Evolutionary conservation across 2,113 vertebrate genomes (phyloP).

Genomic region (Ramphastos sulfuratus): DNA sequence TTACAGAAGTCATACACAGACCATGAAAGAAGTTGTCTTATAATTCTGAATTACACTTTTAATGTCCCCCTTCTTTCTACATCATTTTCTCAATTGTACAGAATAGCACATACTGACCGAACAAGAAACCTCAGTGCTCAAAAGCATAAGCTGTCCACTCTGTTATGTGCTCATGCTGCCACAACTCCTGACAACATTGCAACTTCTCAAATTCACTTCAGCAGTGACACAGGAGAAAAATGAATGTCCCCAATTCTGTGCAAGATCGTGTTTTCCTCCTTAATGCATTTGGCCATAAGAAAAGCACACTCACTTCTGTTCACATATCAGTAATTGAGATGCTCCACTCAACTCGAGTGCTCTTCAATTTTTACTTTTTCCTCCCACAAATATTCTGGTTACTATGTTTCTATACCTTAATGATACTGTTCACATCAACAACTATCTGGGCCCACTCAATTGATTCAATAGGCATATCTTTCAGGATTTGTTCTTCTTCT

Average conservation of each 20-base stretch:
- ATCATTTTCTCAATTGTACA: background rate
- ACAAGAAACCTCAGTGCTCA: background rate
- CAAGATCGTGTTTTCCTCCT: background rate
- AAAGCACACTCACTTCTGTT: background rate
- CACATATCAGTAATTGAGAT: background rate
- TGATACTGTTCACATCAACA: constrained; percentile 84
- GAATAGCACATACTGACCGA: background rate
- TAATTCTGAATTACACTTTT: background rate
- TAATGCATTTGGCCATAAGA: background rate
- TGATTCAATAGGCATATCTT: constrained; percentile 78
- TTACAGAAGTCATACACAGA: background rate
- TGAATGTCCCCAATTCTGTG: background rate
- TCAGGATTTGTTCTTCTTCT: constrained; percentile 88
- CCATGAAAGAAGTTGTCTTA: background rate
- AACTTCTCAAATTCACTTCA: background rate
- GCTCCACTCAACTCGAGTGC: background rate
- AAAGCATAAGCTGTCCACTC: background rate
- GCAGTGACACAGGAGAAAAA: background rate
- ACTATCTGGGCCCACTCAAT: constrained; percentile 89
- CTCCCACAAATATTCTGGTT: background rate
- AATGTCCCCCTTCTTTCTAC: background rate
- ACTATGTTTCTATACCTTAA: constrained; percentile 82
- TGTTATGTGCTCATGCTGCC: background rate
- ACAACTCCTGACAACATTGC: background rate
- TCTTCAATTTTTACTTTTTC: background rate